Conservation (phyloP, 2,113 vertebrate species). For the Pavo muticus region DNA sequence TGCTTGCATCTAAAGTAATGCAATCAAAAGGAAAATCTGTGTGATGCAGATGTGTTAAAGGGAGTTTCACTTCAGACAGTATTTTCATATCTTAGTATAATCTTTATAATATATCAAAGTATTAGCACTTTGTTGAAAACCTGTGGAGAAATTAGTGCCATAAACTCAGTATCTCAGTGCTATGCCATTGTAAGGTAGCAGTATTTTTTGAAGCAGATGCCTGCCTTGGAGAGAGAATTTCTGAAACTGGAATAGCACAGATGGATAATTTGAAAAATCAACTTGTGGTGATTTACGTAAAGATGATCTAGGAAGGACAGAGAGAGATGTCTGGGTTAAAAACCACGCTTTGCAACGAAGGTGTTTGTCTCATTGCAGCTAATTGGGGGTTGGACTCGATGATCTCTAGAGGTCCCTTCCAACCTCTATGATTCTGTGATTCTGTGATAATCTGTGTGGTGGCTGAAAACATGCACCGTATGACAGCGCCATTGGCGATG, state of each 20-base stretch:
- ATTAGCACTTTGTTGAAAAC: not conserved
- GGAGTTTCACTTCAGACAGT: not conserved
- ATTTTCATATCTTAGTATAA: not conserved
- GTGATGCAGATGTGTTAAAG: not conserved
- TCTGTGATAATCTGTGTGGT: not conserved
- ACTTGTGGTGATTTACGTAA: not conserved
- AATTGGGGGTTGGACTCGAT: not conserved
- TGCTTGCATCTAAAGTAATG: slow-evolving; percentile 3
- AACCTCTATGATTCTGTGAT: no score
- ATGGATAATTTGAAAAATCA: not conserved
- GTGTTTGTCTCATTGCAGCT: not conserved
- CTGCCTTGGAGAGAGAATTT: not conserved
- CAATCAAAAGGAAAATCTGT: not conserved
- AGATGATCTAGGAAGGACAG: not conserved
- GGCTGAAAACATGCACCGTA: not conserved
- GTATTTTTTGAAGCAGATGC: not conserved
- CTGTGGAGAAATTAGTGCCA: not conserved
- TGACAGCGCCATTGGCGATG: not conserved
- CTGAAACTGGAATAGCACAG: not conserved
- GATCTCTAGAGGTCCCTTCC: no score
- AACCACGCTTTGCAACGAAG: not conserved
- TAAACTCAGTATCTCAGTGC: not conserved
- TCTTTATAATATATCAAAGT: not conserved
- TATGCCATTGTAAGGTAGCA: not conserved
- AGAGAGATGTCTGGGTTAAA: not conserved